Conservation (phyloP, 2,113 vertebrate genomes). For the Phalacrocorax brasilianus region DNA sequence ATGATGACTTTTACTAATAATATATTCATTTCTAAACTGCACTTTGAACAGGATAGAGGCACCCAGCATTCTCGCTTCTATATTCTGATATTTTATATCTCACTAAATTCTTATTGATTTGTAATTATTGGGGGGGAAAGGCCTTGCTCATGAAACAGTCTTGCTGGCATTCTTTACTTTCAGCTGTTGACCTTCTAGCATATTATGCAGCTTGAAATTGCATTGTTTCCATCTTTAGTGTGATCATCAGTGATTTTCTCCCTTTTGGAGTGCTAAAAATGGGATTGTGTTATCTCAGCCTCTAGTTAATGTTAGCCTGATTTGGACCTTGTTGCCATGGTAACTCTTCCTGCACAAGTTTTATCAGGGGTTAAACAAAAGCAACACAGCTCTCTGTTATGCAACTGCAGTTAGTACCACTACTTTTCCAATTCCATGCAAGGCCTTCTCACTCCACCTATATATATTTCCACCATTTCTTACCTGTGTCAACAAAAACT, state of each 20-base stretch:
- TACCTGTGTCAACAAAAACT: neutral
- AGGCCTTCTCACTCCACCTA: neutral
- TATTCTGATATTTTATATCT: neutral
- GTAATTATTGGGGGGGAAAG: neutral
- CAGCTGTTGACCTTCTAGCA: neutral
- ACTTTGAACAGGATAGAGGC: neutral
- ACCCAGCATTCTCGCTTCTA: neutral
- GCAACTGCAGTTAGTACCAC: neutral
- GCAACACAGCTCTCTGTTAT: neutral
- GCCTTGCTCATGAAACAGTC: neutral
- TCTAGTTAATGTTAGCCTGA: slow-evolving; percentile 42
- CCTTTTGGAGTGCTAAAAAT: slow-evolving; percentile 43
- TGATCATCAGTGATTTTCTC: slow-evolving; percentile 12
- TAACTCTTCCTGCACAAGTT: slow-evolving; percentile 33
- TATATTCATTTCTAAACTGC: neutral
- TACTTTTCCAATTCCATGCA: neutral
- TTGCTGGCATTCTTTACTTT: neutral
- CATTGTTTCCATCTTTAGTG: neutral
- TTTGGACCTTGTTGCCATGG: slow-evolving; percentile 62
- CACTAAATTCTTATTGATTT: neutral
- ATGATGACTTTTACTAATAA: neutral
- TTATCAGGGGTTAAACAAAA: slow-evolving; percentile 56
- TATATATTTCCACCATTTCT: neutral
- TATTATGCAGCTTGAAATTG: neutral
- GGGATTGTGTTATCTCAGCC: slow-evolving; percentile 35